A percentile compares a stretch with the other conserved stretches of the same genome.
phyloP scores from a whole-genome alignment of 2,113 vertebrate species.

The Alosa alosa region DNA sequence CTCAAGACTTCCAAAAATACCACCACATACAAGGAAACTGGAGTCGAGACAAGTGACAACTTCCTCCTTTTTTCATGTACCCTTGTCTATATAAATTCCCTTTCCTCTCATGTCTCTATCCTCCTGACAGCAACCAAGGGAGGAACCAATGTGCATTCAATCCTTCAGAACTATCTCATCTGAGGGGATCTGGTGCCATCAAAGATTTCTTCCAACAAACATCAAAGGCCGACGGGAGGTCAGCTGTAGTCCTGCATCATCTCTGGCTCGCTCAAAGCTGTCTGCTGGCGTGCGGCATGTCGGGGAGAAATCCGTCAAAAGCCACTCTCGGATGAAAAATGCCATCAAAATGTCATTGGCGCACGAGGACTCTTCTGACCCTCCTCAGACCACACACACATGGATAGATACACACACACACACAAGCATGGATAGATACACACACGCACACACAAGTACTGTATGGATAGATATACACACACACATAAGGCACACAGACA shows the following conservation, averaged over 20 bases:
- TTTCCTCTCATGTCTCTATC: not conserved
- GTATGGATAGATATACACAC: not conserved
- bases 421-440: not conserved
- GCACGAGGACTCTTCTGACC: constrained; percentile 41
- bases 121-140: not conserved
- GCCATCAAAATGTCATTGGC: constrained; percentile 48
- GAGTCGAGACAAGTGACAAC: not conserved
- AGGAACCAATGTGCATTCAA: not conserved
- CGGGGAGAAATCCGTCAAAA: constrained; percentile 38
- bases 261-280: not conserved
- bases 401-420: not conserved
- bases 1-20: not conserved
- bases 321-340: constrained; percentile 45
- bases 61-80: not conserved
- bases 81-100: not conserved
- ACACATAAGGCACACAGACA: too few relatives aligned
- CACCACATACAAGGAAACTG: not conserved
- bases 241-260: constrained; percentile 32
- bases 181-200: not conserved
- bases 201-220: constrained; percentile 22
- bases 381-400: not conserved
- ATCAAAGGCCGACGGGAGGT: constrained; percentile 24
- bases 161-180: not conserved
- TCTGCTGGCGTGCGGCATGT: constrained; percentile 32
- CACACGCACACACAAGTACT: not conserved